Evolutionary conservation across 1,140 invertebrate species (phyloP), one percentile per base, ranked within the genome.

Genomic region (Lepidostoma basale): DNA sequence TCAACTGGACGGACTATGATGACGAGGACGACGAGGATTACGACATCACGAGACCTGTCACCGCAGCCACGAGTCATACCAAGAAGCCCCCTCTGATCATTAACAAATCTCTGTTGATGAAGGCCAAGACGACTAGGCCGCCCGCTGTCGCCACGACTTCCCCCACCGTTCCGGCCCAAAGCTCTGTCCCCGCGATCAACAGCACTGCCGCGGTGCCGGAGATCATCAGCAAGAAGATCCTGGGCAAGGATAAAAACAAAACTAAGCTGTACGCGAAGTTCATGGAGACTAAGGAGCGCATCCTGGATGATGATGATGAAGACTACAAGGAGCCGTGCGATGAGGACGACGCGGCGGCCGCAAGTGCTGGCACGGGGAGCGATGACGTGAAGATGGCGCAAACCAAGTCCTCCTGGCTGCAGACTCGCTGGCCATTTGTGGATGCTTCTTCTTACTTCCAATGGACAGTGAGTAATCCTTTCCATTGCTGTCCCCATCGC

Each of bases 391-490:
- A 78, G 44, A 78, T 82, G 60, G 76, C 78, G 22, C 80, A 81
- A 62, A 74, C 81, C 10, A 77, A 75, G 14, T 78, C 78, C 3
- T 76, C 71, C 10, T 73, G 70, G 70, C 44, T 73, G 28, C 70
- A 73, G 45, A 73, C 44, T 8, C 42, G 77, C 18, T 88, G 87
- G 87, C 84, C 87, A 36, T 88, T 87, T 74, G 81, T 85, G 40
- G 85, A 88, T 76, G 81, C 85, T n/a, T 86, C 86, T 3, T 85
- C 86, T 26, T 86, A 86, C 74, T 85, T 87, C 72, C 86, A 86
- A 75, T 88, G 86, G 87, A 84, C 85, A 77, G 87, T 88, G 75
- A 85, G 84, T 75, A 30, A 14, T n/a, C n/a, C n/a, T n/a, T n/a
- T n/a, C n/a, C n/a, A n/a, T n/a, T n/a, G n/a, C n/a, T n/a, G n/a